phyloP scores from a whole-genome alignment of 2,888 invertebrate genomes.

The Amphipyra tragopoginis region DNA sequence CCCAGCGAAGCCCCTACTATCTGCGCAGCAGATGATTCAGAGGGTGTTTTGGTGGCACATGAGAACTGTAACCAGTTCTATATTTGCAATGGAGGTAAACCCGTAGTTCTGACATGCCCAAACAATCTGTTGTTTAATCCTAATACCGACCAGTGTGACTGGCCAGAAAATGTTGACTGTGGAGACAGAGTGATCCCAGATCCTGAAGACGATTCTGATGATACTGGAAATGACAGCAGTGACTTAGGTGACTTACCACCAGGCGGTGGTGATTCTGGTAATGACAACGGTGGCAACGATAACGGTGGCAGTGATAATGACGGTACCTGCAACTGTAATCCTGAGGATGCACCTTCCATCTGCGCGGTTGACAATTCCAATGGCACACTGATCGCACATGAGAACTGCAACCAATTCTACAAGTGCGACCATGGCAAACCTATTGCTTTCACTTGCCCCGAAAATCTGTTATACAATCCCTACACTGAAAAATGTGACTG shows the following conservation, averaged over 20 bases:
- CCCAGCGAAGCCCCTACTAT: slow-evolving; percentile 63
- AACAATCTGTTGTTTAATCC: slow-evolving; percentile 63
- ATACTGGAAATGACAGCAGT: slow-evolving; percentile 3
- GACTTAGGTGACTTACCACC: neutral
- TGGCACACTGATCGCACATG: slow-evolving; percentile 58
- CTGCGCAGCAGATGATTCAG: slow-evolving; percentile 62
- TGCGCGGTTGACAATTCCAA: slow-evolving; percentile 56
- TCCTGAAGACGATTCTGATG: slow-evolving; percentile 24
- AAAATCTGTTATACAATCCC: slow-evolving; percentile 55
- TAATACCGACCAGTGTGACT: slow-evolving; percentile 64
- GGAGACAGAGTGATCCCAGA: slow-evolving; percentile 58
- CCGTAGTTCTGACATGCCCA: slow-evolving; percentile 57
- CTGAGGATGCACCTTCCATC: slow-evolving; percentile 61
- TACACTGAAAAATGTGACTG: slow-evolving; percentile 59
- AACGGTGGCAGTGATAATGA: slow-evolving; percentile 6
- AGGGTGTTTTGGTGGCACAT: slow-evolving; percentile 63
- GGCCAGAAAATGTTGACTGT: slow-evolving; percentile 67
- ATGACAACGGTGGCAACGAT: slow-evolving; percentile 14
- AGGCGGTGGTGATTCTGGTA: slow-evolving; percentile 5
- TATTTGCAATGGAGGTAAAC: slow-evolving; percentile 57
- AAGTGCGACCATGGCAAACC: slow-evolving; percentile 59
- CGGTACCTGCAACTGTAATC: slow-evolving; percentile 53
- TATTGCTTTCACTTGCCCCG: slow-evolving; percentile 42
- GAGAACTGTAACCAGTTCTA: slow-evolving; percentile 71
- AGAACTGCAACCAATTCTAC: slow-evolving; percentile 65